Base-by-base conservation (phyloP, 2,797 vertebrate species). In the Pseudomugil tenellus region DNA sequence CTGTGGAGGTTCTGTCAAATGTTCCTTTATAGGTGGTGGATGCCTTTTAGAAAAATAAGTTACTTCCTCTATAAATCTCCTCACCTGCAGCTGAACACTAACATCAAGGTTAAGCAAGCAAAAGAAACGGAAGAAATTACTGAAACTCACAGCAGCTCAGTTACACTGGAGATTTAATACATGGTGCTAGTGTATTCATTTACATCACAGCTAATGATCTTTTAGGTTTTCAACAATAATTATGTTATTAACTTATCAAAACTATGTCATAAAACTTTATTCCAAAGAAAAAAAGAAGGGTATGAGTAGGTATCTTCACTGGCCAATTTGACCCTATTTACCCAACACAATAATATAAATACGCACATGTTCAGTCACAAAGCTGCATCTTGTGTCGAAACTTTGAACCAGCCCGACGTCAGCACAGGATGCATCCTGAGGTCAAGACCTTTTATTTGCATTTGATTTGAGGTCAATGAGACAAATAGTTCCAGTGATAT, bases 11-110 rank as follows among this genome's bases (percentile, higher is more conserved):
- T 25, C 29, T 70, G 56, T 64, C 61, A 76, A 85, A 77, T 34
- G 39, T 35, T 77, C 56, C 56, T 72, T 52, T 73, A 61, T 28
- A 64, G 63, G 56, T 57, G 56, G 25, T n/a, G 8, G 58, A 56
- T 41, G 69, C 11, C 54, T 76, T 72, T 34, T 21, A n/a, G 4
- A 23, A 49, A 67, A 69, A 76, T 19, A 70, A 75, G 35, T 51
- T 48, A 67, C 81, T 84, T 89, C 89, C 84, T 81, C 49, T 67
- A 12, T 25, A 66, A 63, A 21, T 3, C 5, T 17, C 35, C 32
- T 70, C 64, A 59, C 62, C 34, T 62, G 26, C 70, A 70, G 61
- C 49, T 62, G 28, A 63, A 14, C n/a, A 55, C 16, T 3, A 57
- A 57, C 12, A 17, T 13, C 49, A 52, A 52, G 49, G 49, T 52